Conservation (phyloP, 1,140 invertebrate genomes). For the Forficula auricularia region DNA sequence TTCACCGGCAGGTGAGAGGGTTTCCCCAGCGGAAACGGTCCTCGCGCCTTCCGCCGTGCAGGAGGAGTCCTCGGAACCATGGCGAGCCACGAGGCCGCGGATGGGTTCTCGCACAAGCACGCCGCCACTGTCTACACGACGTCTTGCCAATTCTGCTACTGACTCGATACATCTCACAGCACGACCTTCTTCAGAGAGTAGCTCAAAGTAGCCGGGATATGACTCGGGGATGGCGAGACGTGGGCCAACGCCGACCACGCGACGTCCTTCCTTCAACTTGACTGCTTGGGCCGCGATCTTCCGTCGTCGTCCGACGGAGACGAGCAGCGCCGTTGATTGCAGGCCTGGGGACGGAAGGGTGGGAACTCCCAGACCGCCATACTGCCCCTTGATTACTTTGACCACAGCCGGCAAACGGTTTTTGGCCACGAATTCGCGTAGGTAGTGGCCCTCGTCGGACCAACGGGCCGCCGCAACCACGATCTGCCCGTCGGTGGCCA, state of each 20-base stretch:
- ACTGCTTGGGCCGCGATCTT: slow-evolving; percentile 63
- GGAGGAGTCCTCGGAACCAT: slow-evolving; percentile 37
- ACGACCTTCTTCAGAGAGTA: slow-evolving; percentile 79
- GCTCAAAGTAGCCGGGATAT: slow-evolving; percentile 83
- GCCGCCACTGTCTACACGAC: slow-evolving; percentile 52
- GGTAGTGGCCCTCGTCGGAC: slow-evolving; percentile 57
- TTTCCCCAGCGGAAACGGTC: slow-evolving; percentile 56
- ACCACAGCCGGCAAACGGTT: slow-evolving; percentile 64
- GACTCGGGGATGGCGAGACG: slow-evolving; percentile 74
- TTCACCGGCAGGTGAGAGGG: slow-evolving; percentile 56
- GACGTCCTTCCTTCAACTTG: slow-evolving; percentile 68
- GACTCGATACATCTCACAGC: slow-evolving; percentile 76
- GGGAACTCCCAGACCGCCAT: slow-evolving; percentile 70
- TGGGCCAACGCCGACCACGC: slow-evolving; percentile 58
- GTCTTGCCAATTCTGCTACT: slow-evolving; percentile 59
- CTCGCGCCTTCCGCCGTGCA: slow-evolving; percentile 50
- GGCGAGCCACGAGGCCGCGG: slow-evolving; percentile 55
- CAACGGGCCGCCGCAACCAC: slow-evolving; percentile 67
- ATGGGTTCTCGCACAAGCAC: slow-evolving; percentile 73
- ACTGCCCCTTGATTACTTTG: slow-evolving; percentile 83
- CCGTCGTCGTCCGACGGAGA: slow-evolving; percentile 61
- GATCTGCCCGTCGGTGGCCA: slow-evolving; percentile 68
- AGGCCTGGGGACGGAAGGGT: slow-evolving; percentile 64
- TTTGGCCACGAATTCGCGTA: slow-evolving; percentile 63
- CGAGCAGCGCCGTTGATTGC: slow-evolving; percentile 64